Percentiles rank a stretch among this genome's conserved stretches.
Evolutionary conservation across 2,113 vertebrate genomes (phyloP).

Genomic region (Galbula dea): DNA sequence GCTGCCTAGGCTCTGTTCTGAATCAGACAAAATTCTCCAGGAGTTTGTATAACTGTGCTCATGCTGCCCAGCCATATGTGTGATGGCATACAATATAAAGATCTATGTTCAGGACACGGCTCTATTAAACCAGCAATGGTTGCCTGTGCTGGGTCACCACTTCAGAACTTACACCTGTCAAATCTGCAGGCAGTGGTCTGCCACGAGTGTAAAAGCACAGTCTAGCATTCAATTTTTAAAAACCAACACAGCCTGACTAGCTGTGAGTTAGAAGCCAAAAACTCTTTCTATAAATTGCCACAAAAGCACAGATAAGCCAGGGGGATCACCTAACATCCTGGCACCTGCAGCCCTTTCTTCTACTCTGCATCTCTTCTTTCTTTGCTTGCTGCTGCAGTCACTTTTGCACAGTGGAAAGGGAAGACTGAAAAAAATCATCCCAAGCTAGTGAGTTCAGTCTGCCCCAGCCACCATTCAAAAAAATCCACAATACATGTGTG

Average conservation of each 20-base stretch:
- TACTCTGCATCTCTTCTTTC: background rate
- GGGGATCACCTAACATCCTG: fast-evolving
- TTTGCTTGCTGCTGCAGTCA: background rate
- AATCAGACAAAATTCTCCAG: background rate
- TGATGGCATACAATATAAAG: background rate
- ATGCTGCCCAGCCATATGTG: background rate
- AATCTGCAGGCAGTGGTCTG: background rate
- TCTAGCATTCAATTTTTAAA: background rate
- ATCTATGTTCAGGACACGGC: background rate
- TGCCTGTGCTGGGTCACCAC: background rate
- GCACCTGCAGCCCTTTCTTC: background rate
- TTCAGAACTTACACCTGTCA: background rate
- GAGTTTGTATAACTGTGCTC: background rate
- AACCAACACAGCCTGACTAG: background rate
- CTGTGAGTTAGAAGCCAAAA: background rate
- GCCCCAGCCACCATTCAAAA: background rate
- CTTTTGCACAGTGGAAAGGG: background rate
- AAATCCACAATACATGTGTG: background rate
- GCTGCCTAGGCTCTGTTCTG: background rate
- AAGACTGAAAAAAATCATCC: background rate
- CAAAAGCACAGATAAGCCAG: background rate
- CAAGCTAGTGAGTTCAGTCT: background rate
- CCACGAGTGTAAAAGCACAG: background rate
- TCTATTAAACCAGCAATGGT: background rate
- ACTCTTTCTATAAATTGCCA: background rate